Conservation (phyloP, 2,113 vertebrate species). For the Cheirogaleus medius region DNA sequence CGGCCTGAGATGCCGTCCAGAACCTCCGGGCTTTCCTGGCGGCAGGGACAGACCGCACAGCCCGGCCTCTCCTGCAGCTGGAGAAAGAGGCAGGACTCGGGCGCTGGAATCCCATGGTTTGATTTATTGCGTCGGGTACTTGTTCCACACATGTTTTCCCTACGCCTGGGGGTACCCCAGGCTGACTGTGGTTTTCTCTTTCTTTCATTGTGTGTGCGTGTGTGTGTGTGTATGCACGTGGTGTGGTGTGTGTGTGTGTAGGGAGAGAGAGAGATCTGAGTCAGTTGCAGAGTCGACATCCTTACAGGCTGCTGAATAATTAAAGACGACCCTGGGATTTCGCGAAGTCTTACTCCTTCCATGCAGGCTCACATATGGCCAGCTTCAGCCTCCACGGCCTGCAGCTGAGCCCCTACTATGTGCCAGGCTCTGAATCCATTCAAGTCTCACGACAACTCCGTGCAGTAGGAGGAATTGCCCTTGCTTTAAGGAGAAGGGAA, state of each 20-base stretch:
- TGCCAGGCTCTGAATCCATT: background rate
- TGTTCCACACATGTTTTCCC: constrained; percentile 62
- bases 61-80: background rate
- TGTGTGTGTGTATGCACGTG: background rate
- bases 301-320: constrained; percentile 74
- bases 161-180: constrained; percentile 64
- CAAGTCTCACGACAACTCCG: background rate
- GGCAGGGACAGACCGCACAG: background rate
- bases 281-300: constrained; percentile 62
- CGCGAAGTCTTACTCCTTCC: constrained; percentile 66
- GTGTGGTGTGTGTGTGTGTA: background rate
- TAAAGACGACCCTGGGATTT: constrained; percentile 46
- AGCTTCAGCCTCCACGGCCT: background rate
- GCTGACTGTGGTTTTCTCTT: constrained; percentile 59
- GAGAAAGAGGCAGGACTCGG: background rate
- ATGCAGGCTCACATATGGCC: background rate
- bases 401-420: background rate
- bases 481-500: background rate
- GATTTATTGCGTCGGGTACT: constrained; percentile 25
- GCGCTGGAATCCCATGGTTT: constrained; percentile 56
- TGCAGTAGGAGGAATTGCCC: fast-evolving
- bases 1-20: background rate
- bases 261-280: background rate
- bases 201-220: background rate
- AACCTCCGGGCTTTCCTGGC: background rate